Conservation (phyloP, 1,140 invertebrate genomes). For the Meteorus sp. region DNA sequence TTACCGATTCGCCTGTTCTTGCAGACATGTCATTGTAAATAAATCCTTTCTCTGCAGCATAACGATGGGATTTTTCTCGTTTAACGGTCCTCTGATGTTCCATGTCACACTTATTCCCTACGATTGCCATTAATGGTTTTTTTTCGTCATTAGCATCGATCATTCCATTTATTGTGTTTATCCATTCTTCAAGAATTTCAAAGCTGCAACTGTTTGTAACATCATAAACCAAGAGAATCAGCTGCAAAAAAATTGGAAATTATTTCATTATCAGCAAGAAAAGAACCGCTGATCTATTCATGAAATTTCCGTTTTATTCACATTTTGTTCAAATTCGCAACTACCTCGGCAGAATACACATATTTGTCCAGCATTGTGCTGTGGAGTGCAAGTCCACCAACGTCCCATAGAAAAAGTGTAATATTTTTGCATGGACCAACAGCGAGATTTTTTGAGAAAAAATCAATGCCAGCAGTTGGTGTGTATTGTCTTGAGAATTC, state of each 20-base stretch:
- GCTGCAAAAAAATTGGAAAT: constrained; percentile 63
- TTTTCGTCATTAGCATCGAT: constrained; percentile 56
- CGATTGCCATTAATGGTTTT: constrained; percentile 70
- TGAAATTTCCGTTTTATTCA: too few relatives aligned
- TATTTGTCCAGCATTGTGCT: constrained; percentile 85
- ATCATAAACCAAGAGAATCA: constrained; percentile 84
- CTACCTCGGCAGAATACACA: constrained; percentile 77
- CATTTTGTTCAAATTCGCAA: too few relatives aligned
- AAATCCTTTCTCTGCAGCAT: constrained; percentile 76
- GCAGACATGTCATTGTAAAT: constrained; percentile 79
- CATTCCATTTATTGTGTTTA: constrained; percentile 66
- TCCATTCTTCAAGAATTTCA: constrained; percentile 76
- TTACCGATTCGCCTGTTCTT: constrained; percentile 86
- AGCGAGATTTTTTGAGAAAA: constrained; percentile 72
- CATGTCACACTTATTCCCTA: constrained; percentile 90
- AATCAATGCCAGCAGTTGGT: constrained; percentile 80
- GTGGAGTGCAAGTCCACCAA: constrained; percentile 75
- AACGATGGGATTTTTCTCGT: constrained; percentile 76
- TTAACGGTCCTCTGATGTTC: constrained; percentile 83
- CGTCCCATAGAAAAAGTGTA: constrained; percentile 80
- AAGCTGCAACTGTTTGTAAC: constrained; percentile 82
- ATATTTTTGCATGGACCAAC: constrained; percentile 71
- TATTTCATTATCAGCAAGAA: too few relatives aligned
- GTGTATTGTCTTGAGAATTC: constrained; percentile 75
- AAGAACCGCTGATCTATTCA: too few relatives aligned